A percentile compares a stretch with the other conserved stretches of the same genome.
phyloP scores from a whole-genome alignment of 2,888 invertebrate species.

The Oxycera nigricornis region DNA sequence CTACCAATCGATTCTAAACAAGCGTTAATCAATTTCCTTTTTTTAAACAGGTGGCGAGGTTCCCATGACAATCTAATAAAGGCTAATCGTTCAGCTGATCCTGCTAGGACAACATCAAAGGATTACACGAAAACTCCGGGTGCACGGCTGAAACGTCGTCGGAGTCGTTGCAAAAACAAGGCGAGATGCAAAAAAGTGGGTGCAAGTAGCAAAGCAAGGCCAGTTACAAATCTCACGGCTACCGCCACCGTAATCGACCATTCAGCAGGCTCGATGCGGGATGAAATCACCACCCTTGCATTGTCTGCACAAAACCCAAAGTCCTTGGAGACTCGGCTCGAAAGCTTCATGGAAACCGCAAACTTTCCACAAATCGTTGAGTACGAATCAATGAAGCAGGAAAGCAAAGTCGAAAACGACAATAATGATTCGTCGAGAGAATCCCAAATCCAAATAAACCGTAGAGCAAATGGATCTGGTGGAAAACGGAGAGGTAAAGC shows the following conservation, averaged over 20 bases:
- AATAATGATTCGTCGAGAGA: neutral
- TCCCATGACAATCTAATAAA: neutral
- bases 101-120: neutral
- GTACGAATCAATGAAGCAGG: constrained; percentile 24
- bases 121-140: neutral
- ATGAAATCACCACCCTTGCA: constrained; percentile 34
- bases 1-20: too few relatives aligned
- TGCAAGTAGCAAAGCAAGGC: neutral
- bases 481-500: constrained; percentile 4
- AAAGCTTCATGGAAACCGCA: constrained; percentile 14
- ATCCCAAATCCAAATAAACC: constrained; percentile 36
- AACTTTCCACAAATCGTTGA: constrained; percentile 22
- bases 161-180: constrained; percentile 26
- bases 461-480: constrained; percentile 21
- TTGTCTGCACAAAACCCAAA: constrained; percentile 1
- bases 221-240: constrained; percentile 39
- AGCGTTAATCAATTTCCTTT: constrained; percentile 2
- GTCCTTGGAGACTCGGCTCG: neutral
- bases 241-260: constrained; percentile 37
- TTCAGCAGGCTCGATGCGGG: constrained; percentile 10
- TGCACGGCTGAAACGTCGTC: constrained; percentile 12
- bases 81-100: neutral
- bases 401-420: neutral
- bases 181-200: neutral
- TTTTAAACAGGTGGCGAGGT: constrained; percentile 14